Conservation (phyloP, 1,140 invertebrate genomes). For the Drosophila nannoptera region DNA sequence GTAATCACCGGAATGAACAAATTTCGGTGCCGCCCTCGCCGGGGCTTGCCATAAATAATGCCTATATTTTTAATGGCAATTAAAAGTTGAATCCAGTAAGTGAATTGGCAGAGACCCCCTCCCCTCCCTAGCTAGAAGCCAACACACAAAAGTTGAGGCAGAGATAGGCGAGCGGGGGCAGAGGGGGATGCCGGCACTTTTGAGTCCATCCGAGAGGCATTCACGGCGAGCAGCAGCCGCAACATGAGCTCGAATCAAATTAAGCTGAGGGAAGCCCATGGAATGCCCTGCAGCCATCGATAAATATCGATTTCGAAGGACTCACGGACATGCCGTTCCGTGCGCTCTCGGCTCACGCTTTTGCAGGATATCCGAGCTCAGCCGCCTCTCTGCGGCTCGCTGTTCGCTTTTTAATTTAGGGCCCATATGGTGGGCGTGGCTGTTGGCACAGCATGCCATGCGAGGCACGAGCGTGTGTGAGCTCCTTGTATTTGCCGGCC, state of each 20-base stretch:
- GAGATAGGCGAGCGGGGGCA: too few relatives aligned
- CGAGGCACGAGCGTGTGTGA: conserved; percentile 10
- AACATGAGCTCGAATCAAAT: conserved; percentile 20
- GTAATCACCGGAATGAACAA: conserved; percentile 5
- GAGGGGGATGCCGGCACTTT: neutral
- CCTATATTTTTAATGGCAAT: too few relatives aligned
- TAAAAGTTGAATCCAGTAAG: too few relatives aligned
- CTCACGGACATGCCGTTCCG: too few relatives aligned
- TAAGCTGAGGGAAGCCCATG: neutral
- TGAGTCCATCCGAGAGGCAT: neutral
- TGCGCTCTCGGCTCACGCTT: too few relatives aligned
- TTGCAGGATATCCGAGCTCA: too few relatives aligned
- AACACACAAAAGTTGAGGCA: conserved; percentile 14
- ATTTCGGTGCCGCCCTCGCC: too few relatives aligned
- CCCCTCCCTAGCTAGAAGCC: neutral
- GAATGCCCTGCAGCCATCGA: neutral
- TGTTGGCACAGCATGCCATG: conserved; percentile 1
- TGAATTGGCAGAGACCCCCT: too few relatives aligned
- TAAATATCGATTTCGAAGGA: too few relatives aligned
- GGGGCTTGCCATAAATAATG: too few relatives aligned
- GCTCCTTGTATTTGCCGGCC: conserved; percentile 10
- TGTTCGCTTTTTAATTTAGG: neutral
- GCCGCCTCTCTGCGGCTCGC: neutral
- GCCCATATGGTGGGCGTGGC: conserved; percentile 7
- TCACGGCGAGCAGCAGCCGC: conserved; percentile 4